These are phyloP conservation scores for Xenops minutus DNA, from an alignment of 2,797 vertebrate species.

Conservation along the genomic window DNA sequence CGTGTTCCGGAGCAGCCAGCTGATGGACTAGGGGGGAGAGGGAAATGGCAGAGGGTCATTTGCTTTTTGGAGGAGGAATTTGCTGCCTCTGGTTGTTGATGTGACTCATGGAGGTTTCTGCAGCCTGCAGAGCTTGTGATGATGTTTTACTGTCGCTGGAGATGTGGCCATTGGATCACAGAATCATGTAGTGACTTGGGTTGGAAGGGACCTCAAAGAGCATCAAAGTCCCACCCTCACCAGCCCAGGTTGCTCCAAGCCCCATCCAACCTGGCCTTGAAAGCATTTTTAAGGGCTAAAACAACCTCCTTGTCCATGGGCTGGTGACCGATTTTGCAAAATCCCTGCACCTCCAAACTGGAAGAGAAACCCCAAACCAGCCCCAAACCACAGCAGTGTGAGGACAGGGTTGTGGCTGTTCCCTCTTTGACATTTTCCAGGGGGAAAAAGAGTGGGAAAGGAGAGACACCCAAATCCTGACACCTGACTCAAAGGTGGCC, in stretches of 20 bases:
- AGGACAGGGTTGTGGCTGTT: not conserved
- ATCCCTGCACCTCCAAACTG: not conserved
- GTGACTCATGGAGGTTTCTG: not conserved
- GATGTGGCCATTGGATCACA: not conserved
- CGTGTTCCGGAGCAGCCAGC: not conserved
- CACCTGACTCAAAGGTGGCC: not conserved
- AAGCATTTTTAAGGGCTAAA: not conserved
- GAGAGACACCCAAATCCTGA: not conserved
- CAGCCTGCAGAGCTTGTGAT: not conserved
- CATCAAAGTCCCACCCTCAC: not conserved
- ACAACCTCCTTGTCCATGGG: not conserved
- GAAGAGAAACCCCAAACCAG: not conserved
- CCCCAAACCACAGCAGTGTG: not conserved
- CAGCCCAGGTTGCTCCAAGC: fast-evolving
- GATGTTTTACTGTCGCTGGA: not conserved
- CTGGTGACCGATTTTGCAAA: not conserved
- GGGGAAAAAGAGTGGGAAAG: not conserved
- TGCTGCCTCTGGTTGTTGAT: not conserved
- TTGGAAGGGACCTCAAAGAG: not conserved
- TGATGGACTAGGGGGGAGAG: not conserved
- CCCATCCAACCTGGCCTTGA: not conserved
- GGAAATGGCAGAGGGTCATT: not conserved
- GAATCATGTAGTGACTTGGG: not conserved
- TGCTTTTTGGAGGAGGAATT: not conserved
- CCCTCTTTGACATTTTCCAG: not conserved